A percentile compares a stretch with the other conserved stretches of the same genome.
These are phyloP conservation scores for Tricholauxania praeusta DNA, from an alignment of 2,888 invertebrate genomes.

Conservation along the genomic window DNA sequence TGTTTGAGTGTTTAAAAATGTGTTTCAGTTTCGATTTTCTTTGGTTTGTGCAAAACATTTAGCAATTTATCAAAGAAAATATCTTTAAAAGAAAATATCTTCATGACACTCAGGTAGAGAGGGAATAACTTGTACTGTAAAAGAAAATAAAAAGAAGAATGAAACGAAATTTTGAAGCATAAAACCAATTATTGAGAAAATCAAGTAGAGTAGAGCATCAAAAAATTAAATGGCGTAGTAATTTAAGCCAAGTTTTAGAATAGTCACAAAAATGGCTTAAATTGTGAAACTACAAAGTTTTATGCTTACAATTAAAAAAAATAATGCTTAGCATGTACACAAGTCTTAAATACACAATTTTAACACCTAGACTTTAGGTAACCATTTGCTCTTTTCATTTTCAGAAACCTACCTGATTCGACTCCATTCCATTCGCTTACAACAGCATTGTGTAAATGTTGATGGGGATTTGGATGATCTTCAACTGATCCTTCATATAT, in stretches of 20 bases:
- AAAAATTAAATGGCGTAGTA: background rate
- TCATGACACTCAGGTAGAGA: conserved; percentile 61
- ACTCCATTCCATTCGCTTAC: conserved; percentile 67
- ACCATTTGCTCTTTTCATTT: background rate
- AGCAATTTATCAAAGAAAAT: background rate
- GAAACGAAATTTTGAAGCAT: conserved; percentile 19
- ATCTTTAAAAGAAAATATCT: conserved; percentile 57
- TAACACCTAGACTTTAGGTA: too few relatives aligned
- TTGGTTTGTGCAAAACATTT: conserved; percentile 21
- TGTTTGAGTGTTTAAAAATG: conserved; percentile 29
- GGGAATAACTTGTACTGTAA: conserved; percentile 66
- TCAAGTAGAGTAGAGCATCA: background rate
- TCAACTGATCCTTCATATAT: conserved; percentile 65
- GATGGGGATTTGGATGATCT: conserved; percentile 64
- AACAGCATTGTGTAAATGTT: conserved; percentile 63
- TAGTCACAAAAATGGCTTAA: background rate
- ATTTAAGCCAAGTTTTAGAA: conserved; percentile 14
- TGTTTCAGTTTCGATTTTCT: conserved; percentile 34
- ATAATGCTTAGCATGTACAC: background rate
- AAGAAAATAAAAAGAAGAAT: conserved; percentile 46
- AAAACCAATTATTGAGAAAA: conserved; percentile 32
- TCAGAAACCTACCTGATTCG: conserved; percentile 63
- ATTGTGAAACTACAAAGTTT: background rate
- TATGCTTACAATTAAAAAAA: background rate
- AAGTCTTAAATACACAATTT: background rate